Evolutionary conservation across 2,888 invertebrate species (phyloP).

Genomic region (Drosophila vallismaia): DNA sequence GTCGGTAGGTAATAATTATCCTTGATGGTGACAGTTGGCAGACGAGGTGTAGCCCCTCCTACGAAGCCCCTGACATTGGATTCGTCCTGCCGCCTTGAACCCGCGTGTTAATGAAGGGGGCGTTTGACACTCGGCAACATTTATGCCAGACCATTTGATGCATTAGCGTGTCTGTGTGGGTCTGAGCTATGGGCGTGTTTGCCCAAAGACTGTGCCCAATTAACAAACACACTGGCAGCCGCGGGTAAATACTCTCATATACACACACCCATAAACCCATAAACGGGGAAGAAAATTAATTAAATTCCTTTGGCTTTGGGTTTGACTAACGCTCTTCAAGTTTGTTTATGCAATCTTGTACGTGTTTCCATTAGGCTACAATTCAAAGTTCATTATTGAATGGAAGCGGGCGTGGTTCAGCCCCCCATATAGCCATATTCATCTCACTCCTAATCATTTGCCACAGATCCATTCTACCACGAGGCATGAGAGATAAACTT

Average conservation of each 20-base stretch:
- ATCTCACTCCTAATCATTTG: not conserved
- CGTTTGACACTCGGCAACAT: slow-evolving; percentile 56
- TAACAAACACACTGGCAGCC: slow-evolving; percentile 53
- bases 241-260: not conserved
- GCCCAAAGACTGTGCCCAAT: slow-evolving; percentile 65
- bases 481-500: slow-evolving; percentile 44
- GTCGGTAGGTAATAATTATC: slow-evolving; percentile 62
- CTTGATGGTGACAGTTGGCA: slow-evolving; percentile 54
- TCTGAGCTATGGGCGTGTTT: slow-evolving; percentile 59
- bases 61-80: slow-evolving; percentile 58
- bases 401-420: slow-evolving; percentile 28
- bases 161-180: slow-evolving; percentile 50
- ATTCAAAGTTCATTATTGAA: slow-evolving; percentile 75
- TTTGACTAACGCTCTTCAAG: slow-evolving; percentile 35
- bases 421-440: not conserved
- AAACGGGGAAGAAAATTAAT: slow-evolving; percentile 70
- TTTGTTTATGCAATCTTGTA: slow-evolving; percentile 71
- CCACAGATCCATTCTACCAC: slow-evolving; percentile 3
- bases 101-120: slow-evolving; percentile 45
- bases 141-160: slow-evolving; percentile 72
- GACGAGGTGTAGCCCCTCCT: slow-evolving; percentile 29
- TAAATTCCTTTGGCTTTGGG: slow-evolving; percentile 58
- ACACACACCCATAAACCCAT: slow-evolving; percentile 46
- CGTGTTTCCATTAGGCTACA: slow-evolving; percentile 79
- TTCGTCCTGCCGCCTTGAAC: slow-evolving; percentile 41